phyloP scores from a whole-genome alignment of 2,797 vertebrate genomes.

The Apodemus agrarius region DNA sequence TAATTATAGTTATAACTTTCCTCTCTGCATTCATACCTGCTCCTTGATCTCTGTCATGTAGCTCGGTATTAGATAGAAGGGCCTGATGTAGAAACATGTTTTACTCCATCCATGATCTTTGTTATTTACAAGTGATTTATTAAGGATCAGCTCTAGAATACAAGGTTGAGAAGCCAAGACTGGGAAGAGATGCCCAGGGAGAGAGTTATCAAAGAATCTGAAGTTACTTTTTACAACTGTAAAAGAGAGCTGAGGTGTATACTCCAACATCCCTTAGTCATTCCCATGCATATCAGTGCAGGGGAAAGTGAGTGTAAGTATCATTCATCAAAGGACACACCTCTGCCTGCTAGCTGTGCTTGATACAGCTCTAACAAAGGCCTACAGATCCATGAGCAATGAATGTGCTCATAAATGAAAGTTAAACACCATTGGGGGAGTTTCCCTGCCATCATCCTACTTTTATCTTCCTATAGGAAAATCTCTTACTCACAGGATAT shows the following conservation, averaged over 20 bases:
- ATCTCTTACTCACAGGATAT: neutral
- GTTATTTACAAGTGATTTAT: neutral
- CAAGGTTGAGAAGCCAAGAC: neutral
- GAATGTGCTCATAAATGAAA: neutral
- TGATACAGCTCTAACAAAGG: neutral
- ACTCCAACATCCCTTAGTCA: neutral
- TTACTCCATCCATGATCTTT: neutral
- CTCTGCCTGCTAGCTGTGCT: neutral
- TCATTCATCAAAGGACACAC: neutral
- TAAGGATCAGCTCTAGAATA: neutral
- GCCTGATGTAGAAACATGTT: neutral
- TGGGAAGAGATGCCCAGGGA: neutral
- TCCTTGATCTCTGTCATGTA: constrained; percentile 22
- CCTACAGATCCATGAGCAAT: neutral
- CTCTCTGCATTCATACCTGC: neutral
- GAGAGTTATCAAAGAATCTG: neutral
- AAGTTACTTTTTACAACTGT: neutral
- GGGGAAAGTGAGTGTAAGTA: neutral
- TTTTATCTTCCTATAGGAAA: neutral
- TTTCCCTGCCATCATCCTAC: neutral
- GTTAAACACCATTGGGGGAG: neutral
- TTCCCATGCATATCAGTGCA: neutral
- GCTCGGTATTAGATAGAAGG: neutral
- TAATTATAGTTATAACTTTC: neutral
- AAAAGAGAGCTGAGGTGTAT: neutral